phyloP scores from a whole-genome alignment of 2,113 vertebrate genomes.

The Bubo bubo region DNA sequence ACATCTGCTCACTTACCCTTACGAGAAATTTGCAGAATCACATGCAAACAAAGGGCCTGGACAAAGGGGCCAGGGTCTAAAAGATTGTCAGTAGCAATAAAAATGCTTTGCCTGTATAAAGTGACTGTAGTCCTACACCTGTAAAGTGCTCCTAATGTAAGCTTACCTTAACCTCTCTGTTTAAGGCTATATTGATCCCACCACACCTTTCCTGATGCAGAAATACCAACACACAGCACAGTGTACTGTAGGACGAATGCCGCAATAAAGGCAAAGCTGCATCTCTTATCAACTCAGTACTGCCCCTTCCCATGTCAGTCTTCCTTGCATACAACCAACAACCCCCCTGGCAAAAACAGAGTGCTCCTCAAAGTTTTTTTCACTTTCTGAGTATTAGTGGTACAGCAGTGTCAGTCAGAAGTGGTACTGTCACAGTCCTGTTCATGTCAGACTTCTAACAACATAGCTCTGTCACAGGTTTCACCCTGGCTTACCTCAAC shows the following conservation, averaged over 20 bases:
- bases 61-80: background rate
- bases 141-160: background rate
- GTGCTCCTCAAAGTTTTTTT: background rate
- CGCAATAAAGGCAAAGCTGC: background rate
- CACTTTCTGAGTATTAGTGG: background rate
- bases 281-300: background rate
- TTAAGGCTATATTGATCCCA: background rate
- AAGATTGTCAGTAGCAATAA: background rate
- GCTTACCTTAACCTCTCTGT: background rate
- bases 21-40: background rate
- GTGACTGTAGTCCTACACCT: background rate
- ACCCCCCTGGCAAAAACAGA: background rate
- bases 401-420: background rate
- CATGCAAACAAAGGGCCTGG: background rate
- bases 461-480: background rate
- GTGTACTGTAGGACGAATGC: rapidly evolving
- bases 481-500: rapidly evolving
- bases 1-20: background rate
- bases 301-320: background rate
- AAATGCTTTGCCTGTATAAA: background rate
- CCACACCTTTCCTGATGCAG: background rate
- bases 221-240: background rate
- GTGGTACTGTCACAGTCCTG: background rate
- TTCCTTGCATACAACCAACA: background rate
- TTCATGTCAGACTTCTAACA: background rate